phyloP scores from a whole-genome alignment of 2,797 vertebrate species.

The Coranthus polyacanthus region DNA sequence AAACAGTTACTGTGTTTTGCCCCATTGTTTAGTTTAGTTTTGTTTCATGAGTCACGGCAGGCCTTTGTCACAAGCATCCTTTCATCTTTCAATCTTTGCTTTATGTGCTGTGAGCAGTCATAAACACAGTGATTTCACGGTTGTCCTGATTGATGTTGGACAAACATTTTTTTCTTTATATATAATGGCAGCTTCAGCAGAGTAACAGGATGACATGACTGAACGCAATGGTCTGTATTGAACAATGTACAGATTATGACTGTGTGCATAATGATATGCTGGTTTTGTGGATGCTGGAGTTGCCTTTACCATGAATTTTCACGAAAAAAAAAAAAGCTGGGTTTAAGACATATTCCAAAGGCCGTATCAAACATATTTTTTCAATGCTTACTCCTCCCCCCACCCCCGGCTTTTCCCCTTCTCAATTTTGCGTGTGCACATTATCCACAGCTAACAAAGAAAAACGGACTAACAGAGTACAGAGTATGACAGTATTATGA shows the following conservation, averaged over 20 bases:
- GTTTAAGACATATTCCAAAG: slow-evolving; percentile 28
- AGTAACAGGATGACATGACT: slow-evolving; percentile 63
- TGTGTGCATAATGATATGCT: slow-evolving; percentile 22
- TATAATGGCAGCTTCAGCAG: slow-evolving; percentile 56
- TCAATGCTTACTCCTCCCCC: slow-evolving; percentile 3
- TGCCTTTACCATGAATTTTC: slow-evolving; percentile 26
- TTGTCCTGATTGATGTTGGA: slow-evolving; percentile 73
- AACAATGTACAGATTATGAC: slow-evolving; percentile 36
- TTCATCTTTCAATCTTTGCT: slow-evolving; percentile 70
- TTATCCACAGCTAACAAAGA: slow-evolving; percentile 35
- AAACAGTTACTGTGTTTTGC: slow-evolving; percentile 41
- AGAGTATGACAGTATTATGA: slow-evolving; percentile 7
- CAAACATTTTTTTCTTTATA: slow-evolving; percentile 43
- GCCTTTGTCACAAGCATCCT: slow-evolving; percentile 66
- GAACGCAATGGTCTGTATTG: slow-evolving; percentile 52
- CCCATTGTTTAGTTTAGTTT: slow-evolving; percentile 60
- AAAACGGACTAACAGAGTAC: slow-evolving; percentile 35
- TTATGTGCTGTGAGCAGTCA: slow-evolving; percentile 55
- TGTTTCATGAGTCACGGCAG: slow-evolving; percentile 63
- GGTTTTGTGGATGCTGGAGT: slow-evolving; percentile 34
- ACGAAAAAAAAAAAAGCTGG: slow-evolving; percentile 14
- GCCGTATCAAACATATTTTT: slow-evolving; percentile 28
- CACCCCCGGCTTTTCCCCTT: background rate
- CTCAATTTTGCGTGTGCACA: slow-evolving; percentile 22
- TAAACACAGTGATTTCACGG: slow-evolving; percentile 58